phyloP scores from a whole-genome alignment of 2,888 invertebrate species.

The Amphipyra tragopoginis region DNA sequence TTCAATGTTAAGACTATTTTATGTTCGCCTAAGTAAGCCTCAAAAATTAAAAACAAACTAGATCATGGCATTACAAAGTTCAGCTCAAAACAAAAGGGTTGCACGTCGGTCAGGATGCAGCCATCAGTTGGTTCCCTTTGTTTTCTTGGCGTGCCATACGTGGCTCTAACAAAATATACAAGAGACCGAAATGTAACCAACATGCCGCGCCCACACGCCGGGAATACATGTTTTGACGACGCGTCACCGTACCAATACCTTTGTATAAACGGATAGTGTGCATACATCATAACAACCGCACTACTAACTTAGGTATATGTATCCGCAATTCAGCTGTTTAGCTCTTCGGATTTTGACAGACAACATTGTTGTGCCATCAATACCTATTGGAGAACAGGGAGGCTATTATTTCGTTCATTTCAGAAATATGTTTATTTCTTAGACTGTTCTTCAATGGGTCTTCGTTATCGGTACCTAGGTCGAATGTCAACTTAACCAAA shows the following conservation, averaged over 20 bases:
- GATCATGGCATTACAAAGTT: slow-evolving; percentile 34
- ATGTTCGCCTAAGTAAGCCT: too few relatives aligned
- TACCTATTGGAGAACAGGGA: not conserved
- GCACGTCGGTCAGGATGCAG: slow-evolving; percentile 73
- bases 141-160: slow-evolving; percentile 77
- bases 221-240: slow-evolving; percentile 72
- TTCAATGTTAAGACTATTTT: too few relatives aligned
- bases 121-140: slow-evolving; percentile 79
- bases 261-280: slow-evolving; percentile 48
- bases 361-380: not conserved
- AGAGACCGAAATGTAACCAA: slow-evolving; percentile 82
- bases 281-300: slow-evolving; percentile 39
- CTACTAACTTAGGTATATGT: slow-evolving; percentile 11
- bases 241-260: slow-evolving; percentile 62
- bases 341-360: slow-evolving; percentile 1
- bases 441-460: too few relatives aligned
- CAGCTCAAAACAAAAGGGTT: slow-evolving; percentile 65
- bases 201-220: slow-evolving; percentile 79
- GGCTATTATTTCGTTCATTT: too few relatives aligned
- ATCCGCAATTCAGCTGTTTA: slow-evolving; percentile 46
- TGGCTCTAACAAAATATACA: slow-evolving; percentile 86
- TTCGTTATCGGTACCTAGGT: too few relatives aligned
- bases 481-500: too few relatives aligned
- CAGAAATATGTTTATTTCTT: too few relatives aligned
- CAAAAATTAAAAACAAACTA: slow-evolving; percentile 16